Conservation (phyloP, 2,888 invertebrate genomes). For the Pheosia gnoma region DNA sequence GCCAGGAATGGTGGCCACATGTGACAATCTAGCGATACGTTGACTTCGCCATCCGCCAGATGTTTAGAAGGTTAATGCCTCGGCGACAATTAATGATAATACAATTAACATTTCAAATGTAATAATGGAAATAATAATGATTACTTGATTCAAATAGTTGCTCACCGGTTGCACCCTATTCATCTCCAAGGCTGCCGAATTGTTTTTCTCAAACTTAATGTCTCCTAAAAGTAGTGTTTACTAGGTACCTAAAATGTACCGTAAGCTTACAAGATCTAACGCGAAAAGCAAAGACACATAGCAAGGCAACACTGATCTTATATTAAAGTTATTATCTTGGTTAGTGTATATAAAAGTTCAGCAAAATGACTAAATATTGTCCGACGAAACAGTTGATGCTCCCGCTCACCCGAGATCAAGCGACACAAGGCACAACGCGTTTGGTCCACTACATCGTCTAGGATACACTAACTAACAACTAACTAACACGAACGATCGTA, state of each 20-base stretch:
- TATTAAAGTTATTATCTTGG: slow-evolving; percentile 60
- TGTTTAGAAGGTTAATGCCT: slow-evolving; percentile 70
- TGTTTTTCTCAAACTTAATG: slow-evolving; percentile 36
- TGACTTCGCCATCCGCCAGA: slow-evolving; percentile 71
- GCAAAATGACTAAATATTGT: slow-evolving; percentile 53
- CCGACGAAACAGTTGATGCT: slow-evolving; percentile 47
- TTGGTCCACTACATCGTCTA: slow-evolving; percentile 75
- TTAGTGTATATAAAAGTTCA: slow-evolving; percentile 62
- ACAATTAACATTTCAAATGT: slow-evolving; percentile 23
- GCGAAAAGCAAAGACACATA: slow-evolving; percentile 82
- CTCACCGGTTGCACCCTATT: slow-evolving; percentile 57
- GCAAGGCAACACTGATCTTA: slow-evolving; percentile 82
- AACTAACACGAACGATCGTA: slow-evolving; percentile 66
- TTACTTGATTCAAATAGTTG: slow-evolving; percentile 24
- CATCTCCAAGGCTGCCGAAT: slow-evolving; percentile 41
- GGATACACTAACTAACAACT: slow-evolving; percentile 52
- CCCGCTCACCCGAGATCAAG: slow-evolving; percentile 57
- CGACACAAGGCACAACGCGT: slow-evolving; percentile 78
- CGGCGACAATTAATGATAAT: slow-evolving; percentile 41
- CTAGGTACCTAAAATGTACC: slow-evolving; percentile 66
- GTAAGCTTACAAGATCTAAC: slow-evolving; percentile 72
- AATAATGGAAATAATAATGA: slow-evolving; percentile 23
- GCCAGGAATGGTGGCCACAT: slow-evolving; percentile 74
- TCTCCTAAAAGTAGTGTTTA: slow-evolving; percentile 42
- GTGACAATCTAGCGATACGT: slow-evolving; percentile 63